phyloP scores from a whole-genome alignment of 2,888 invertebrate genomes.

The Amorpha juglandis region DNA sequence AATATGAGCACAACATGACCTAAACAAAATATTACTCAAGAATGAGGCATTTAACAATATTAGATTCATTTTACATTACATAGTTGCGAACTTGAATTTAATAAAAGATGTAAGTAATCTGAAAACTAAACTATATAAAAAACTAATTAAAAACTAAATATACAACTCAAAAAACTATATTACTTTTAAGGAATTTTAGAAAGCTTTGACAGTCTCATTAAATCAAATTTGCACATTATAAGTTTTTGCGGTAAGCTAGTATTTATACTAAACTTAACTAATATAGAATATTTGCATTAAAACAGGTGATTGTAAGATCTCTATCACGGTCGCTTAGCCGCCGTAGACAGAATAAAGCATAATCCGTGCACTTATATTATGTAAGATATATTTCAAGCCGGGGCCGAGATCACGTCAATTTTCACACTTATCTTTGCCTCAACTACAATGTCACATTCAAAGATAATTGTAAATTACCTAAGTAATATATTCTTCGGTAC shows the following conservation, averaged over 20 bases:
- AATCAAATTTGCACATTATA: neutral
- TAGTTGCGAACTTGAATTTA: no score
- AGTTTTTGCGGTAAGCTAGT: neutral
- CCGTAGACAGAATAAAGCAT: constrained; percentile 23
- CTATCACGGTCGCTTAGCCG: constrained; percentile 11
- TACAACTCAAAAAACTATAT: no score
- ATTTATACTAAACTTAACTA: neutral
- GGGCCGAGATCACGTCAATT: constrained; percentile 15
- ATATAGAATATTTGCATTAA: constrained; percentile 3
- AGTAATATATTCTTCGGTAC: neutral
- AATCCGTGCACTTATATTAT: constrained; percentile 16
- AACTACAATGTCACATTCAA: neutral
- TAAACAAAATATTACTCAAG: no score
- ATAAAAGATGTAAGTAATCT: no score
- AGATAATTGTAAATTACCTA: neutral
- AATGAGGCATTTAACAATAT: no score
- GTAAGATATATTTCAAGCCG: neutral
- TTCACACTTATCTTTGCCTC: constrained; percentile 16
- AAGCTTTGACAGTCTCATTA: neutral
- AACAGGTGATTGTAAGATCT: constrained; percentile 3
- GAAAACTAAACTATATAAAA: no score
- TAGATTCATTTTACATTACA: no score
- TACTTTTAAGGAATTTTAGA: no score
- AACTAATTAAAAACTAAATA: no score
- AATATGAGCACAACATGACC: no score